Evolutionary conservation across 1,140 invertebrate genomes (phyloP).

Genomic region (Drosophila tristis): DNA sequence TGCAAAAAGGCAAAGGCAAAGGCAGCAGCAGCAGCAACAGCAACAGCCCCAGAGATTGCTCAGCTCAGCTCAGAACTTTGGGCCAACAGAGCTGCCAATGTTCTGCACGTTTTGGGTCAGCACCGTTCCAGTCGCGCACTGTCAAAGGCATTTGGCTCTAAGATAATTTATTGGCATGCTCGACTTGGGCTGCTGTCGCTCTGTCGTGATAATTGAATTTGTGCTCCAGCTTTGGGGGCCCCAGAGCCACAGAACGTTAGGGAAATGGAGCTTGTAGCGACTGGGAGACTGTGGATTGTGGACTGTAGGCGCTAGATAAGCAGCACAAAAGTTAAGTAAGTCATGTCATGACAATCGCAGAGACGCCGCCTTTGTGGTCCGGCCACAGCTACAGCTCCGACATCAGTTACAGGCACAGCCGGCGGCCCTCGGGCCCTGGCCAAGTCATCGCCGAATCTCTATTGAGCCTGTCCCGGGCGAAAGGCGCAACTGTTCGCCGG

Average conservation of each 20-base stretch:
- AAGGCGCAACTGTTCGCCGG: conserved; percentile 34
- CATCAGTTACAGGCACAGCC: conserved; percentile 46
- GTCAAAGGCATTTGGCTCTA: conserved; percentile 79
- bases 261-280: conserved; percentile 24
- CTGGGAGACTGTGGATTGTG: conserved; percentile 41
- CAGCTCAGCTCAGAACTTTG: conserved; percentile 38
- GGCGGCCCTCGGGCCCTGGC: conserved; percentile 55
- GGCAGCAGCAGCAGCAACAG: too few relatives aligned
- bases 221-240: conserved; percentile 42
- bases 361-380: conserved; percentile 57
- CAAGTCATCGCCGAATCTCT: conserved; percentile 11
- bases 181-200: conserved; percentile 62
- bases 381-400: conserved; percentile 13
- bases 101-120: conserved; percentile 77
- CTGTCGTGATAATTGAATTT: conserved; percentile 82
- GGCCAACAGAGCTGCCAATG: conserved; percentile 49
- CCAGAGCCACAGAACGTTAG: conserved; percentile 20
- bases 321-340: conserved; percentile 72
- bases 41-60: conserved; percentile 32
- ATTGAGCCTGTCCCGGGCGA: conserved; percentile 34
- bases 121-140: conserved; percentile 55
- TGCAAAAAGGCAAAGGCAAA: conserved; percentile 46
- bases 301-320: conserved; percentile 75
- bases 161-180: conserved; percentile 80
- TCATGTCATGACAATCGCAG: conserved; percentile 78